A percentile compares a stretch with the other conserved stretches of the same genome.
Conservation (phyloP, 2,888 invertebrate species). For the Drosophila silvestris region DNA sequence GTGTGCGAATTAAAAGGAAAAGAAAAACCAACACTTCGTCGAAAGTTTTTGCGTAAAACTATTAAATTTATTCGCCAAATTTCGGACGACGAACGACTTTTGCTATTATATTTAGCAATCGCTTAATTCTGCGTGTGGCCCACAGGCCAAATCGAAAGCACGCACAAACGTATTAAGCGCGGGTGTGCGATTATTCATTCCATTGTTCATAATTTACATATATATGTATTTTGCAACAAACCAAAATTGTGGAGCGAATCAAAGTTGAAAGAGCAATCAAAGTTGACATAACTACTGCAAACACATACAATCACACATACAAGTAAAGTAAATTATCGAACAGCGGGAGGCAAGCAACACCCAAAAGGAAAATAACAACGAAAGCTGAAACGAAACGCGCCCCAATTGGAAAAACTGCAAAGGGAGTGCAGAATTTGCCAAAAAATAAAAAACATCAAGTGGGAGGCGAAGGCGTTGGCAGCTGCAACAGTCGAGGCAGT, state of each 20-base stretch:
- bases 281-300: constrained; percentile 76
- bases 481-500: constrained; percentile 36
- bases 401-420: constrained; percentile 56
- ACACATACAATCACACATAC: constrained; percentile 24
- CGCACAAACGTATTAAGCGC: constrained; percentile 55
- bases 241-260: constrained; percentile 52
- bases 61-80: constrained; percentile 56
- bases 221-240: constrained; percentile 63
- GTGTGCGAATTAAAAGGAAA: constrained; percentile 49
- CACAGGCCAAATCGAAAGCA: constrained; percentile 66
- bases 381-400: constrained; percentile 42
- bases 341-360: constrained; percentile 56
- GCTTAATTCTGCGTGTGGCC: constrained; percentile 63
- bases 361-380: constrained; percentile 40
- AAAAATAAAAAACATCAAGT: constrained; percentile 23
- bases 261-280: constrained; percentile 56
- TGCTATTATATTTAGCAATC: constrained; percentile 36
- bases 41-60: constrained; percentile 67
- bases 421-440: constrained; percentile 61
- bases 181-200: constrained; percentile 61
- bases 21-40: constrained; percentile 72
- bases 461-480: constrained; percentile 47
- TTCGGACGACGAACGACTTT: constrained; percentile 58
- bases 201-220: constrained; percentile 76
- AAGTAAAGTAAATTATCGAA: constrained; percentile 68